Base-by-base conservation (phyloP, 2,113 vertebrate genomes). In the Motacilla alba region DNA sequence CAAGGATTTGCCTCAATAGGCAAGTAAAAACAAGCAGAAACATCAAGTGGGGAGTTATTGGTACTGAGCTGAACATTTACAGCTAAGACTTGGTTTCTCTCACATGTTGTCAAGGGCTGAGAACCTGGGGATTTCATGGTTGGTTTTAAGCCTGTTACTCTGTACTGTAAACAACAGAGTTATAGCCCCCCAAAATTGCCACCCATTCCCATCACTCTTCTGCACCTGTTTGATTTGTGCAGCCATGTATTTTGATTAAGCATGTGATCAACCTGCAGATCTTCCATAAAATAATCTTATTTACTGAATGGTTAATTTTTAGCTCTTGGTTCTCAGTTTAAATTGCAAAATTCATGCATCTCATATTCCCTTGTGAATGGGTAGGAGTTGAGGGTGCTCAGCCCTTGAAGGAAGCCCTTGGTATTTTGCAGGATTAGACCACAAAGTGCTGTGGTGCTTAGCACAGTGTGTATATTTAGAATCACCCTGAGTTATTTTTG, bases 341-440 rank as follows among this genome's bases (percentile, higher is more conserved):
- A 93, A 63, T 24, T 49, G 46, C 30, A 69, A 43, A 91, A 86
- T 93, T 26, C 31, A 23, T 78, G 62, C 66, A 20, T 94, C 19
- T 90, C 41, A 35, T 39, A 59, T 74, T 91, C 35, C 44, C 22
- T 44, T 56, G 72, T 41, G 82, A 83, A 77, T 83, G 72, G 59
- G 91, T 80, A 23, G 92, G 84, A 91, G 87, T 13, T 94, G 90
- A 95, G 63, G 94, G 70, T 79, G 43, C 67, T 79, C 46, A 75
- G 80, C 78, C 81, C 43, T 96, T 87, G 24, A 2, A 4, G 75
- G 74, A 93, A 89, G 63, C 81, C 50, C 74, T 94, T 2, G 5
- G 79, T 37, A 52, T 72, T 83, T 91, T 87, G 37, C 77, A 87
- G 94, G 63, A 86, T 91, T 69, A 74, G 84, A 93, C 70, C 72